A percentile compares a stretch with the other conserved stretches of the same genome.
Evolutionary conservation across 2,113 vertebrate genomes (phyloP).

Genomic region (Chiloscyllium plagiosum): DNA sequence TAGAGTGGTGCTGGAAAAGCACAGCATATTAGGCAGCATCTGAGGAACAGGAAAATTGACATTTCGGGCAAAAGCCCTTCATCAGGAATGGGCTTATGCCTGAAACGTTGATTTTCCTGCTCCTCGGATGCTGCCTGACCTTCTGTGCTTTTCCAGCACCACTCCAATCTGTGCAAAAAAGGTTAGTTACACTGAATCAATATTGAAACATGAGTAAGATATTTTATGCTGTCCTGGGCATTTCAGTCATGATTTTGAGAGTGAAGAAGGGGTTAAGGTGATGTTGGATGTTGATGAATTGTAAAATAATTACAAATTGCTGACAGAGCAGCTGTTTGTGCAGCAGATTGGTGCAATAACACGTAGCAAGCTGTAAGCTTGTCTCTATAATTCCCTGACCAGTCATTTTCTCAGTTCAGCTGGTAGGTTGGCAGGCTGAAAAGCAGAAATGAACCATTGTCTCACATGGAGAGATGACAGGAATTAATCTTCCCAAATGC

Average conservation of each 20-base stretch:
- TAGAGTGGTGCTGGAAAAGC: too few relatives aligned
- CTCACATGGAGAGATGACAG: neutral
- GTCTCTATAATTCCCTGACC: neutral
- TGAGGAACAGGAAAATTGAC: too few relatives aligned
- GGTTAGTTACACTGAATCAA: constrained; percentile 7
- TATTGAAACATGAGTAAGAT: neutral
- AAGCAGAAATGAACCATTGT: neutral
- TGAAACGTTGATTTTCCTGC: too few relatives aligned
- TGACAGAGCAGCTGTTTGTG: neutral
- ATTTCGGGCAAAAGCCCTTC: too few relatives aligned
- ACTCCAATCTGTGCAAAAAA: too few relatives aligned
- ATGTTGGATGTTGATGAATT: neutral
- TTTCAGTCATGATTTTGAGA: neutral
- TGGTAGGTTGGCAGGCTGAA: neutral
- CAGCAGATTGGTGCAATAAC: neutral
- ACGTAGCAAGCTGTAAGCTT: neutral
- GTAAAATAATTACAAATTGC: neutral
- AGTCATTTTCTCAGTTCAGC: neutral
- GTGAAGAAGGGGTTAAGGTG: neutral
- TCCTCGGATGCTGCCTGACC: too few relatives aligned
- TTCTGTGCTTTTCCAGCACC: too few relatives aligned
- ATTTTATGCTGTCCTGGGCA: neutral
- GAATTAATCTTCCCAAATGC: neutral
- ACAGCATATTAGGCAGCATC: too few relatives aligned
- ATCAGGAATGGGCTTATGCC: too few relatives aligned